These are phyloP conservation scores for Branchinecta sandiegonensis DNA, from an alignment of 2,888 invertebrate species.

Conservation along the genomic window DNA sequence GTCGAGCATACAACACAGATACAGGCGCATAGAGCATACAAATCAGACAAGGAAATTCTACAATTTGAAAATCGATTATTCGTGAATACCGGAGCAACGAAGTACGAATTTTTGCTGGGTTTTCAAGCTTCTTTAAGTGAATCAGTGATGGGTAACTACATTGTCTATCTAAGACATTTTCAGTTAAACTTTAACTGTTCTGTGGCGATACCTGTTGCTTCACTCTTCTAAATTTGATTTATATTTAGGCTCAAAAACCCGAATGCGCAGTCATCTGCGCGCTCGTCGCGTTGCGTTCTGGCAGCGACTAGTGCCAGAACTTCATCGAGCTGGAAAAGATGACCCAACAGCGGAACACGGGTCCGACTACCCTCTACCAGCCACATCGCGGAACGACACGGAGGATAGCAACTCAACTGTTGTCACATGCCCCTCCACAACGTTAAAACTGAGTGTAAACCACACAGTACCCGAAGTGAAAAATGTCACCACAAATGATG, in stretches of 20 bases:
- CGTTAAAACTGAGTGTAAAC: neutral
- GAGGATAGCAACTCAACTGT: constrained; percentile 21
- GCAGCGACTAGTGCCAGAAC: constrained; percentile 81
- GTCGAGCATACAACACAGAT: no score
- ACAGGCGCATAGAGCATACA: no score
- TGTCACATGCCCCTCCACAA: constrained; percentile 1
- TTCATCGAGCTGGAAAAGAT: constrained; percentile 34
- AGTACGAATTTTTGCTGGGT: no score
- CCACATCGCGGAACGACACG: constrained; percentile 8
- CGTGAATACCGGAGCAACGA: no score
- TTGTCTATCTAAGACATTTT: no score
- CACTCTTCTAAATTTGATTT: constrained; percentile 28
- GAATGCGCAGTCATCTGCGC: constrained; percentile 80
- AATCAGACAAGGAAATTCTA: no score
- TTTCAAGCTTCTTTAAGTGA: no score
- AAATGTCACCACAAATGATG: constrained; percentile 19
- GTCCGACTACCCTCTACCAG: constrained; percentile 13
- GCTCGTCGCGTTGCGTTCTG: constrained; percentile 90
- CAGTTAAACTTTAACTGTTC: no score
- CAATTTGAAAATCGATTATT: no score
- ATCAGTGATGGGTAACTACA: no score
- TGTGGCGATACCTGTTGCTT: no score
- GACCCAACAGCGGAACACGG: constrained; percentile 24
- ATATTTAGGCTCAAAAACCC: constrained; percentile 68
- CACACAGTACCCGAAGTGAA: neutral